Conservation (phyloP, 1,140 invertebrate genomes). For the Drosophila bipectinata region DNA sequence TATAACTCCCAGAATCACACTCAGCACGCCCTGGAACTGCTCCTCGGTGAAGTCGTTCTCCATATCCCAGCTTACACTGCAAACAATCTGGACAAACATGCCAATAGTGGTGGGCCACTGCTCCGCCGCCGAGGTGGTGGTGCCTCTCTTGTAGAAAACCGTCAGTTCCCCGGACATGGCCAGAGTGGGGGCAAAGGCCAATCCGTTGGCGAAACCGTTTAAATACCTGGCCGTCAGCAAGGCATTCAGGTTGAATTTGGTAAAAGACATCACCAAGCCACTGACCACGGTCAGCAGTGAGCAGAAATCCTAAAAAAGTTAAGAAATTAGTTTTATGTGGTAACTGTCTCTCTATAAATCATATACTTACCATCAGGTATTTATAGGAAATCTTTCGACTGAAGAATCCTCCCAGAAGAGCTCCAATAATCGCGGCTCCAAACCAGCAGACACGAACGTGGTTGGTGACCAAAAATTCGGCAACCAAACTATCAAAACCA, state of each 20-base stretch:
- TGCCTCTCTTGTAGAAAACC: conserved; percentile 63
- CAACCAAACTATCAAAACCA: conserved; percentile 39
- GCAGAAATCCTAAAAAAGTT: conserved; percentile 42
- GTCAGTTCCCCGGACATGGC: conserved; percentile 55
- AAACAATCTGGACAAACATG: conserved; percentile 66
- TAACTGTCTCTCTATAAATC: not conserved
- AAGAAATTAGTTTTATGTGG: not conserved
- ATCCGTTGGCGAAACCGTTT: conserved; percentile 66
- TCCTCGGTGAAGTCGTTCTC: conserved; percentile 40
- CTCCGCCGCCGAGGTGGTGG: conserved; percentile 39
- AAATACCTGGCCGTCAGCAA: conserved; percentile 54
- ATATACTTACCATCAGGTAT: conserved; percentile 44
- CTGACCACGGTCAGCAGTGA: conserved; percentile 49
- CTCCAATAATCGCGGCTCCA: conserved; percentile 54
- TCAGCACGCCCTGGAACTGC: conserved; percentile 57
- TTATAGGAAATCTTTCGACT: conserved; percentile 41
- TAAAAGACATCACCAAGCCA: conserved; percentile 34
- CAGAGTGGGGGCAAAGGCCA: conserved; percentile 50
- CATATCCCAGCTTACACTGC: conserved; percentile 34
- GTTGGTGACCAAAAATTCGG: conserved; percentile 25
- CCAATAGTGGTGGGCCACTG: conserved; percentile 55
- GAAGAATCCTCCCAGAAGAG: conserved; percentile 26
- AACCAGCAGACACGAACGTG: conserved; percentile 65
- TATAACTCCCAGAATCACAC: conserved; percentile 38
- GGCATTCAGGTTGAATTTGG: conserved; percentile 17